Evolutionary conservation across 2,888 invertebrate species (phyloP), one percentile per base, ranked within the genome.

Genomic region (Mesorhabditis sp.): DNA sequence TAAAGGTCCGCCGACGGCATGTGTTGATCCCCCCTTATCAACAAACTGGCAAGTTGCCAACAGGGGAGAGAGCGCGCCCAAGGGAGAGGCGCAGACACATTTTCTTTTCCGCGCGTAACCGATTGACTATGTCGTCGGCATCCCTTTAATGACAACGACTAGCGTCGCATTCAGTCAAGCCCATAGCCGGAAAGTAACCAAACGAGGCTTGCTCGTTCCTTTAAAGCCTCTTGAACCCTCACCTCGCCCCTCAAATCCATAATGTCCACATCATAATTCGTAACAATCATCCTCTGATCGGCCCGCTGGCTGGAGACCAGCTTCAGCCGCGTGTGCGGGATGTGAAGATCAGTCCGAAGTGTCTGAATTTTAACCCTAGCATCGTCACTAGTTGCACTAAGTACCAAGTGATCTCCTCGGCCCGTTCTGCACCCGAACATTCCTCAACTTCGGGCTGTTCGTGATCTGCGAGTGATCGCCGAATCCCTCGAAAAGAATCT

Each of bases 401-500:
- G 70, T 43, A 80, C 82, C 75, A 82, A 66, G 70, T 82, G 82
- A 70, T 81, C 82, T 61, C 79, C 28, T 69, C 28, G 82, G 79
- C 42, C 81, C 81, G 66, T 76, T 76, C 62, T 79, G 79, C 13
- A 78, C 77, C 67, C 80, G 70, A 45, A 83, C 74, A 67, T 82
- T 75, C 50, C 76, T 79, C 61, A 83, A 70, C 68, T 77, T 77
- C 58, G 83, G 83, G 41, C 77, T 76, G 66, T 75, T 71, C 64
- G 70, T 62, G 15, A 76, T 77, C 62, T 72, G 74, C 61, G 72
- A 74, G 67, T 77, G 78, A 70, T 80, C 80, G 41, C 78, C 77
- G 67, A 81, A 76, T 64, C 82, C 79, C 71, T 83, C 83, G 74
- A 83, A 83, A 63, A 83, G 75, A 45, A 83, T 77, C 69, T 83